Conservation (phyloP, 2,888 invertebrate genomes). For the Drosophila atroscutellata region DNA sequence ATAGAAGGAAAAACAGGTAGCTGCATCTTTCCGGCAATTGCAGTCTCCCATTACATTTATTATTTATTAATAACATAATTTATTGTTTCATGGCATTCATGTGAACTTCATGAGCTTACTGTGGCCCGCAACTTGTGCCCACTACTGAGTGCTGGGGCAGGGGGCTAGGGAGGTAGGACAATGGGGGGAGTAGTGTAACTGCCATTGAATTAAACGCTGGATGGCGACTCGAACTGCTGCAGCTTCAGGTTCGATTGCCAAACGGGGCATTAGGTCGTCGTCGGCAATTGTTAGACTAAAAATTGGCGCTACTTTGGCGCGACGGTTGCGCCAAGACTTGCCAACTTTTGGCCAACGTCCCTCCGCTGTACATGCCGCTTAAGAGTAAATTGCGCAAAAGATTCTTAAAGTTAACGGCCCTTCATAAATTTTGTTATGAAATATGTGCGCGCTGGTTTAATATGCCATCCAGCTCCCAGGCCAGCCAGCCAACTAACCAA, state of each 20-base stretch:
- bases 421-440: constrained; percentile 82
- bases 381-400: constrained; percentile 76
- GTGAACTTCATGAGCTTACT: constrained; percentile 75
- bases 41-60: constrained; percentile 83
- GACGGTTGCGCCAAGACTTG: constrained; percentile 34
- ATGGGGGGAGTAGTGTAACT: constrained; percentile 32
- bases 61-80: constrained; percentile 85
- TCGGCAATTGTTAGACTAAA: constrained; percentile 81
- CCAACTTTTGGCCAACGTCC: constrained; percentile 35
- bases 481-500: constrained; percentile 38
- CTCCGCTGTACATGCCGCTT: constrained; percentile 18
- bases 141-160: neutral
- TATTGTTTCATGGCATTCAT: constrained; percentile 84
- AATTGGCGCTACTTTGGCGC: constrained; percentile 80
- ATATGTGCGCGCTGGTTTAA: constrained; percentile 79
- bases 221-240: constrained; percentile 26
- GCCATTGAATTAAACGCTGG: constrained; percentile 76
- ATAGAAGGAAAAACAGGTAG: constrained; percentile 70
- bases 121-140: constrained; percentile 11
- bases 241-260: constrained; percentile 71
- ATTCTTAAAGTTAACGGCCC: constrained; percentile 82
- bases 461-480: constrained; percentile 69
- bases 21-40: constrained; percentile 64
- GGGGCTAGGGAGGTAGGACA: neutral
- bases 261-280: constrained; percentile 84